Conservation (phyloP, 1,140 invertebrate species). For the Antheraea pernyi region DNA sequence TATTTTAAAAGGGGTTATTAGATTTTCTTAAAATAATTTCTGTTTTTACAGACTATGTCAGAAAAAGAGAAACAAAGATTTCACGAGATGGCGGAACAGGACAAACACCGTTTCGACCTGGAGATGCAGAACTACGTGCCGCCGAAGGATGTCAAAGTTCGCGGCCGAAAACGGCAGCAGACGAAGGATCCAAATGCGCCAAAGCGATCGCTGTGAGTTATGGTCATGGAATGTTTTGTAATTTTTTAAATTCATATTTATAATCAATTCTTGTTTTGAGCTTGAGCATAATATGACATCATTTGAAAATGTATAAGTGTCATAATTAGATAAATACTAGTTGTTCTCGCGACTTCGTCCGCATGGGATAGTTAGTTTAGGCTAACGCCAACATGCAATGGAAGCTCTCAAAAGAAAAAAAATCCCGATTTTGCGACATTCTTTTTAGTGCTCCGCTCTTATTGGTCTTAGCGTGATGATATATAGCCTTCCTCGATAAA, state of each 20-base stretch:
- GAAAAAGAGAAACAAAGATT: slow-evolving; percentile 99
- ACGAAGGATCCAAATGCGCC: slow-evolving; percentile 99
- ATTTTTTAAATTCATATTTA: background rate
- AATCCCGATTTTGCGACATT: no score
- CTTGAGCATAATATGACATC: no score
- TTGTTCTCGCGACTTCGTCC: no score
- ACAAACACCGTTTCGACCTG: slow-evolving; percentile 96
- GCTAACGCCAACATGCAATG: no score
- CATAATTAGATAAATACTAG: no score
- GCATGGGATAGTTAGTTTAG: no score
- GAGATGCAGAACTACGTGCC: slow-evolving; percentile 98
- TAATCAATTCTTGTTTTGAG: no score
- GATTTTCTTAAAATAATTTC: background rate
- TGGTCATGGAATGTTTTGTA: slow-evolving; percentile 45
- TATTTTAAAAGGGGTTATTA: background rate
- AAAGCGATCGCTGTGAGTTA: slow-evolving; percentile 97
- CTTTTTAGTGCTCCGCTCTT: no score
- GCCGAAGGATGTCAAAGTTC: slow-evolving; percentile 90
- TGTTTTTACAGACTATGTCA: slow-evolving; percentile 92
- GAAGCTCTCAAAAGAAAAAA: no score
- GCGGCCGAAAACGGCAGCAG: slow-evolving; percentile 94
- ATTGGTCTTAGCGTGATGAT: no score
- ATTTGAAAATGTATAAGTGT: no score
- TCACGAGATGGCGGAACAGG: slow-evolving; percentile 99
- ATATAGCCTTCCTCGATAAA: no score